Conservation (phyloP, 92 coral and sea anemone genomes). For the Ricordea florida region DNA sequence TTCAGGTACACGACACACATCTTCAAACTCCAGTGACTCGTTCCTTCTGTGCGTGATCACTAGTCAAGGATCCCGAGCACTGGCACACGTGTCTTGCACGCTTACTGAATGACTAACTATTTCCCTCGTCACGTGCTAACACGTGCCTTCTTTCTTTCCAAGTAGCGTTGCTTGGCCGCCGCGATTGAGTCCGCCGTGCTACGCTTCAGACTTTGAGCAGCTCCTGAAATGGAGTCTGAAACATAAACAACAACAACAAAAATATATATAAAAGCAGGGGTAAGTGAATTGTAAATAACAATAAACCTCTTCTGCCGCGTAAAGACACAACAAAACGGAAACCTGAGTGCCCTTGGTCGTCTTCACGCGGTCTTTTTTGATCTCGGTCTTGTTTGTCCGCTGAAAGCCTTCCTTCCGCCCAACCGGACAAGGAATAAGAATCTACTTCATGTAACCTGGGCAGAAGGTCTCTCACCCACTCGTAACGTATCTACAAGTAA, state of each 20-base stretch:
- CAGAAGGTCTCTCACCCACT: constrained; percentile 83
- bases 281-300: background rate
- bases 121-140: constrained; percentile 9
- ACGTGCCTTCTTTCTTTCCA: constrained; percentile 77
- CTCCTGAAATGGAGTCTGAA: constrained; percentile 15
- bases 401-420: constrained; percentile 46
- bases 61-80: background rate
- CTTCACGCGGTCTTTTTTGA: background rate
- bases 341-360: background rate
- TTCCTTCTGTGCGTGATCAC: background rate
- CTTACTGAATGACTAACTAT: background rate
- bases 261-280: background rate
- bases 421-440: constrained; percentile 70
- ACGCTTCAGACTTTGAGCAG: constrained; percentile 50
- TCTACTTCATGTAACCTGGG: constrained; percentile 87
- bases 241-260: background rate
- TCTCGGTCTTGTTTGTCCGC: background rate
- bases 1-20: too few species aligned
- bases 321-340: background rate
- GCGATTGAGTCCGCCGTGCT: constrained; percentile 69
- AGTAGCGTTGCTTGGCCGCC: constrained; percentile 86
- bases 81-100: background rate
- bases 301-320: background rate
- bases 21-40: too few species aligned
- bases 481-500: constrained; percentile 70